Percentiles rank a stretch among this genome's conserved stretches.
Evolutionary conservation across 1,140 invertebrate species (phyloP).

Genomic region (Marisa cornuarietis): DNA sequence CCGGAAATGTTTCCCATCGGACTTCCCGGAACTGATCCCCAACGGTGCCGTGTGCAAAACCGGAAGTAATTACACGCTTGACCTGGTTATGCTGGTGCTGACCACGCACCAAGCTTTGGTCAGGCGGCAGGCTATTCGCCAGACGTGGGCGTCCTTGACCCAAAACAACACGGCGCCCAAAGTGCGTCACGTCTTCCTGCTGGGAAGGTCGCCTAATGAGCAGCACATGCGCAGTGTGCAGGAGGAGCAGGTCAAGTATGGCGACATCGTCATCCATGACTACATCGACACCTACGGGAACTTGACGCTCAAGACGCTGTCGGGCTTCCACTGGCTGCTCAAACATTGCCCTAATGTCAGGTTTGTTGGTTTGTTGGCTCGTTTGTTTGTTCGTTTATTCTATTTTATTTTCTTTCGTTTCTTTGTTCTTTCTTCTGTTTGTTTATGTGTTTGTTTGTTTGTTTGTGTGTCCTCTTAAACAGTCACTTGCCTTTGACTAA

Average conservation of each 20-base stretch:
- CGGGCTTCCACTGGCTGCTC: slow-evolving; percentile 81
- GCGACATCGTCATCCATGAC: slow-evolving; percentile 81
- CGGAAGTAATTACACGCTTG: neutral
- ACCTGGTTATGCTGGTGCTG: slow-evolving; percentile 10
- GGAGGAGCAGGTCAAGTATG: slow-evolving; percentile 71
- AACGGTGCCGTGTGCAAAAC: too few relatives aligned
- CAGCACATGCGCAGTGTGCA: slow-evolving; percentile 3
- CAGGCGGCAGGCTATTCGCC: slow-evolving; percentile 28
- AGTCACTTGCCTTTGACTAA: neutral
- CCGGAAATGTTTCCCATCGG: too few relatives aligned
- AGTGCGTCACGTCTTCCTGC: slow-evolving; percentile 34
- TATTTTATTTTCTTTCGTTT: too few relatives aligned
- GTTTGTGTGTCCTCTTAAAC: neutral
- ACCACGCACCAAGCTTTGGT: slow-evolving; percentile 15
- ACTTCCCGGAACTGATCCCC: too few relatives aligned
- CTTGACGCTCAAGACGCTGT: slow-evolving; percentile 86
- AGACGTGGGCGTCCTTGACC: slow-evolving; percentile 33
- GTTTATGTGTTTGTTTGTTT: neutral
- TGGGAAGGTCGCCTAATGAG: slow-evolving; percentile 1
- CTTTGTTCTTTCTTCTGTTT: neutral
- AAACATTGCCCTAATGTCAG: slow-evolving; percentile 72
- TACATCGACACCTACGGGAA: slow-evolving; percentile 83
- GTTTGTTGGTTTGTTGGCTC: slow-evolving; percentile 1
- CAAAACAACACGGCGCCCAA: slow-evolving; percentile 35
- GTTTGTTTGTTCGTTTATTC: neutral